Percentiles rank a stretch among this genome's conserved stretches.
Conservation (phyloP, 2,113 vertebrate genomes). For the Embiotoca jacksoni region DNA sequence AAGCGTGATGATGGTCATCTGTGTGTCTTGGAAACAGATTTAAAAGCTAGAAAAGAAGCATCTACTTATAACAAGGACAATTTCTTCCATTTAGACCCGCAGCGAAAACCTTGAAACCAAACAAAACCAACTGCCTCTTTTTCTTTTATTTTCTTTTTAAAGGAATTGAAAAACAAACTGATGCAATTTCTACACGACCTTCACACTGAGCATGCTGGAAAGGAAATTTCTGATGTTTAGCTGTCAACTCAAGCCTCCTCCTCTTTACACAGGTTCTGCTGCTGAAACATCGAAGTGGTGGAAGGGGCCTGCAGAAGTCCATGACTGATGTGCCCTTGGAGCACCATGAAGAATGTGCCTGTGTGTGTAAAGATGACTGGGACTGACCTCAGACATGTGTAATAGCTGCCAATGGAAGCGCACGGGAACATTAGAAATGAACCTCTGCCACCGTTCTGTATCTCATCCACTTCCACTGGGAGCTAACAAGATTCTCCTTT, state of each 20-base stretch:
- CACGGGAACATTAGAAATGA: constrained; percentile 39
- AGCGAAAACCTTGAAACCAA: too few species aligned
- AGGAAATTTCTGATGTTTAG: background rate
- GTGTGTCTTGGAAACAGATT: too few species aligned
- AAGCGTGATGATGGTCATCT: too few species aligned
- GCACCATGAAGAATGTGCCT: constrained; percentile 96
- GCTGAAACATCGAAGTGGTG: constrained; percentile 90
- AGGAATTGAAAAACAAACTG: too few species aligned
- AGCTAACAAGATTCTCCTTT: constrained; percentile 79
- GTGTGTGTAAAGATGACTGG: constrained; percentile 91
- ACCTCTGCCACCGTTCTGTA: constrained; percentile 52
- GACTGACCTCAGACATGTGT: constrained; percentile 82
- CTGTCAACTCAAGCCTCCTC: background rate
- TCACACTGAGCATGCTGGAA: background rate
- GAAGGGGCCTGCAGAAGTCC: constrained; percentile 91
- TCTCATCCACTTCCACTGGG: constrained; percentile 57
- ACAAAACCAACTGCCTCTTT: too few species aligned
- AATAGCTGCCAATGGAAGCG: constrained; percentile 47
- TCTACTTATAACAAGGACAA: too few species aligned
- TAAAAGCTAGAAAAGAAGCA: too few species aligned
- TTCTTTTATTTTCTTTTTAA: too few species aligned
- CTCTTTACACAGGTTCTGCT: constrained; percentile 89
- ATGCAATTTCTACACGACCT: background rate
- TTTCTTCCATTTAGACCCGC: too few species aligned
- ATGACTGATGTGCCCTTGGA: constrained; percentile 94